Evolutionary conservation across 2,797 vertebrate species (phyloP).

Genomic region (Cercopithecus petaurista): DNA sequence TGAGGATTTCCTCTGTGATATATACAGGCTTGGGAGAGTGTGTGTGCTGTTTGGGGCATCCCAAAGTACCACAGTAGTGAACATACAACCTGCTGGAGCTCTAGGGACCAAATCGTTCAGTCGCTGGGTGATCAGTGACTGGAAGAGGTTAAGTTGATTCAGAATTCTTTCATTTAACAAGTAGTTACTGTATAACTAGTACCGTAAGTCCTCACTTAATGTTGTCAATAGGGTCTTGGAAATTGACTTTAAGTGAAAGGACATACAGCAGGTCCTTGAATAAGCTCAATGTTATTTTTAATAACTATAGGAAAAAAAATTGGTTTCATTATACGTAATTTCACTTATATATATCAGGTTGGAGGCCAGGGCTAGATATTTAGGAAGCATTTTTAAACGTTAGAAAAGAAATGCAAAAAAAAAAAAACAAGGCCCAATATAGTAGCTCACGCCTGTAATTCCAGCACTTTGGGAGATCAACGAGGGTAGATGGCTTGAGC

Average conservation of each 20-base stretch:
- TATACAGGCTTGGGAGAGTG: neutral
- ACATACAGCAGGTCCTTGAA: neutral
- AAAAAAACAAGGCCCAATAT: neutral
- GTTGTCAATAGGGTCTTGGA: neutral
- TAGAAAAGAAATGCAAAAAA: slow-evolving; percentile 40
- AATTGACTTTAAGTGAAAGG: neutral
- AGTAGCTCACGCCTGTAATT: neutral
- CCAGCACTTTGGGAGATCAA: neutral
- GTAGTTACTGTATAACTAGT: neutral
- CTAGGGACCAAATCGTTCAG: neutral
- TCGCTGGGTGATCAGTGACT: neutral
- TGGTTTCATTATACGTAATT: neutral
- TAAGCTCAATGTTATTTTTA: neutral
- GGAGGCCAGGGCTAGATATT: neutral
- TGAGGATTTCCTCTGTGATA: slow-evolving; percentile 64
- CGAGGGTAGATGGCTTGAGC: neutral
- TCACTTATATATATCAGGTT: neutral
- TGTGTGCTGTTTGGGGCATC: neutral
- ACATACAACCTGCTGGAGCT: neutral
- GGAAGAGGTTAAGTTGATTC: neutral
- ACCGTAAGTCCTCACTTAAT: neutral
- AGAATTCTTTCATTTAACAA: neutral
- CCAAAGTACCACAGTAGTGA: neutral
- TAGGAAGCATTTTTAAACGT: slow-evolving; percentile 36
- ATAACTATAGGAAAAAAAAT: neutral